Base-by-base conservation (phyloP, 2,888 invertebrate genomes). In the Nezara viridula region DNA sequence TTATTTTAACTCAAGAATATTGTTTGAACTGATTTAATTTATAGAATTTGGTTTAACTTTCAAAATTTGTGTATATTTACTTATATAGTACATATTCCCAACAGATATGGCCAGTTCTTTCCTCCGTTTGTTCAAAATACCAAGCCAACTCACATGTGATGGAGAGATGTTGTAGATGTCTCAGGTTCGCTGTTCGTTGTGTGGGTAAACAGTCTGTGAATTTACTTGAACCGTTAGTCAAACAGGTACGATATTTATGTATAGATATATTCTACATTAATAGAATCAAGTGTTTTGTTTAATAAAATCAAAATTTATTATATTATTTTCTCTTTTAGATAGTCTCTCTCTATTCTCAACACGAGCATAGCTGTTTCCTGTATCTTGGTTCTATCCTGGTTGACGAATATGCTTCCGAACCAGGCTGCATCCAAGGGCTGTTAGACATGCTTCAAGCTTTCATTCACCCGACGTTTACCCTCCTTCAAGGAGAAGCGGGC, bases 351-450 rank as follows among this genome's bases (percentile, higher is more conserved):
- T 98, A 98, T 93, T 93, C 95, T 88, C 92, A 93, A 27, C 96
- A 97, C 92, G 96, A 97, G 92, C 98, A 98, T 93, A 98, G 98
- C 91, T 98, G 98, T 93, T 97, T 98, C 92, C 95, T 99, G 3
- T 98, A 98, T 92, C 94, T 98, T 90, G 96, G 97, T 81, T 97
- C 97, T 91, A 96, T 98, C 91, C 93, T 98, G 90, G 98, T 98
- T 19, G 98, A 98, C 92, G 98, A 98, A 92, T 98, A 97, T 92
- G 98, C 96, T 16, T 93, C 94, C 7, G 95, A 95, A 91, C 92
- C 94, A 0, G 94, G 94, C 2, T 98, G 97, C 92, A 95, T 97
- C 86, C 94, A 95, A 89, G 97, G 98, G 90, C 94, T 99, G 47
- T 93, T 98, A 85, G 95, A 95, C 91, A 97, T 99, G 96, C 93